Evolutionary conservation across 2,113 vertebrate genomes (phyloP).

Genomic region (Gavialis gangeticus): DNA sequence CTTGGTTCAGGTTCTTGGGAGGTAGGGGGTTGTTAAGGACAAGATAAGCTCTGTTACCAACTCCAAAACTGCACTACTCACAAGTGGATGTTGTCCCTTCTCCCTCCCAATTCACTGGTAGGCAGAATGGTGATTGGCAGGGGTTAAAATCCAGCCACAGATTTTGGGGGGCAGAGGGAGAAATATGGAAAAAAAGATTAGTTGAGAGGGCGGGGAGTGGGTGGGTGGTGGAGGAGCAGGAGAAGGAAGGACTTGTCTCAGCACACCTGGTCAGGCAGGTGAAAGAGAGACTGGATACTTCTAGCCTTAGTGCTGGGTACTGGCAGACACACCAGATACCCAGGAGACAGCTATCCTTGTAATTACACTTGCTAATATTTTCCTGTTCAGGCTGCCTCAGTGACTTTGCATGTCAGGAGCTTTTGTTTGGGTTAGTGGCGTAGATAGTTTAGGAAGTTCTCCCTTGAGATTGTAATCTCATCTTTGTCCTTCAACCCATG

Average conservation of each 20-base stretch:
- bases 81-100: neutral
- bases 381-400: neutral
- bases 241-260: neutral
- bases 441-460: constrained; percentile 18
- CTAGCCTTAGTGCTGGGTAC: neutral
- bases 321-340: neutral
- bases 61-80: neutral
- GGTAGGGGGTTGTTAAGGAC: neutral
- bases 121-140: neutral
- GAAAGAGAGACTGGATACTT: neutral
- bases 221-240: neutral
- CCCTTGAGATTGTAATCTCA: constrained; percentile 31
- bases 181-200: neutral
- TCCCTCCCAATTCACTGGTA: no score
- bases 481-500: neutral
- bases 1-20: neutral
- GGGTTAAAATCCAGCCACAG: neutral
- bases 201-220: neutral
- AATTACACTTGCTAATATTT: constrained; percentile 4
- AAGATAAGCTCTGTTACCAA: neutral
- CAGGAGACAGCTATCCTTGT: neutral
- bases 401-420: neutral
- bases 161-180: neutral
- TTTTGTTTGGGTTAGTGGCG: constrained; percentile 15
- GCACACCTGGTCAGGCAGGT: neutral